Base-by-base conservation (phyloP, 2,888 invertebrate genomes). In the Mesoligia furuncula region DNA sequence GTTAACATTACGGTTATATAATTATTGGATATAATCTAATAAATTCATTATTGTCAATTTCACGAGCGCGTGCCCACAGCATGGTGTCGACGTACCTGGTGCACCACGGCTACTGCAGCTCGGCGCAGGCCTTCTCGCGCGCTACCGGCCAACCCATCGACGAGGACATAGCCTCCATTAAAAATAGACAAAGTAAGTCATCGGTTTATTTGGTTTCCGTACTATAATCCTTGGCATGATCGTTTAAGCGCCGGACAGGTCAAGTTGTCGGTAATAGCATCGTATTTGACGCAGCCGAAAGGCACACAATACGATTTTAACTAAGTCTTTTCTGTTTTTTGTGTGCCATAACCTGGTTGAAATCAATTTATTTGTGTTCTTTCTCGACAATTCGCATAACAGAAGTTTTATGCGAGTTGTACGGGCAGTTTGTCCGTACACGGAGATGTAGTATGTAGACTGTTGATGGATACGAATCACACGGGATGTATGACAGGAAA, bases 81-180 rank as follows among this genome's bases (percentile, higher is more conserved):
- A 98, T 99, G 98, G 99, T 99, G 85, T 99, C 99, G 85, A 98
- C 99, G 85, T 99, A 99, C 97, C 97, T 99, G 95, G 99, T 99
- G 89, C 99, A 99, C 97, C 99, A 99, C 96, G 99, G 99, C 78
- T 99, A 99, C 96, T 99, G 99, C 97, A 98, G 98, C 93, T 98
- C 99, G 85, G 99, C 99, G 88, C 99, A 99, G 97, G 98, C 99
- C 54, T 99, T 99, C 97, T 98, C 99, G 90, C 98, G 98, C 94
- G 98, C 98, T 92, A 99, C 99, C 77, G 98, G 98, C 67, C 99
- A 99, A 97, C 97, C 98, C 90, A 98, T 99, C 94, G 98, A 98
- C 91, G 99, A 99, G 97, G 99, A 99, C 93, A 97, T 99, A 85
- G 97, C 98, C 85, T 99, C 99, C 85, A 99, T 99, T 93, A 99